These are phyloP conservation scores for Spatula clypeata DNA, from an alignment of 2,797 vertebrate species.

Conservation along the genomic window DNA sequence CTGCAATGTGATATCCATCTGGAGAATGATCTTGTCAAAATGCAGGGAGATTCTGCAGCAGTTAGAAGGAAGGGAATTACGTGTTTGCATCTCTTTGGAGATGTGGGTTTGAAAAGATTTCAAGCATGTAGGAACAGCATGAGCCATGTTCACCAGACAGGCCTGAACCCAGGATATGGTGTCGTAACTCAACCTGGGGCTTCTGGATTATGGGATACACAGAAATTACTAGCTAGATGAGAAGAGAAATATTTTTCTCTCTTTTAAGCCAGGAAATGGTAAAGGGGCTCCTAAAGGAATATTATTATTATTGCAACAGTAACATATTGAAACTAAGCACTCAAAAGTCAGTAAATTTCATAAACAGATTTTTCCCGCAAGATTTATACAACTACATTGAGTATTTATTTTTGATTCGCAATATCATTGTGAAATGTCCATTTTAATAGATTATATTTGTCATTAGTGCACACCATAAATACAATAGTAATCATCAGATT, in stretches of 20 bases:
- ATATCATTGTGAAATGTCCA: background rate
- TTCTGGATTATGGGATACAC: background rate
- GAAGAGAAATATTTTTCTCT: background rate
- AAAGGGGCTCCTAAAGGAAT: background rate
- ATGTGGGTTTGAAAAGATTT: constrained; percentile 54
- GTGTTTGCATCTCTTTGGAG: background rate
- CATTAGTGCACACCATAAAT: constrained; percentile 47
- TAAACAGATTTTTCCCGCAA: background rate
- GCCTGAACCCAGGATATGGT: background rate
- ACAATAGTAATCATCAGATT: constrained; percentile 36
- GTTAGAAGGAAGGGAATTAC: background rate
- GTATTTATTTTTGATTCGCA: constrained; percentile 20
- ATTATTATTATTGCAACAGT: background rate
- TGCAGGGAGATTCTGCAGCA: background rate
- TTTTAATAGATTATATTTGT: constrained; percentile 46
- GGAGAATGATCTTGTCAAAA: constrained; percentile 25
- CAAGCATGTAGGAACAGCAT: background rate
- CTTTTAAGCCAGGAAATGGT: background rate
- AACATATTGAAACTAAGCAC: background rate
- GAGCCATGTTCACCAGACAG: background rate
- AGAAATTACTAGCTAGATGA: background rate
- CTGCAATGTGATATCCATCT: background rate
- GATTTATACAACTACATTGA: background rate
- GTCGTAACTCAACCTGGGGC: constrained; percentile 10
- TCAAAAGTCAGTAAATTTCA: constrained; percentile 20